phyloP scores from a whole-genome alignment of 2,113 vertebrate genomes.

The Daubentonia madagascariensis region DNA sequence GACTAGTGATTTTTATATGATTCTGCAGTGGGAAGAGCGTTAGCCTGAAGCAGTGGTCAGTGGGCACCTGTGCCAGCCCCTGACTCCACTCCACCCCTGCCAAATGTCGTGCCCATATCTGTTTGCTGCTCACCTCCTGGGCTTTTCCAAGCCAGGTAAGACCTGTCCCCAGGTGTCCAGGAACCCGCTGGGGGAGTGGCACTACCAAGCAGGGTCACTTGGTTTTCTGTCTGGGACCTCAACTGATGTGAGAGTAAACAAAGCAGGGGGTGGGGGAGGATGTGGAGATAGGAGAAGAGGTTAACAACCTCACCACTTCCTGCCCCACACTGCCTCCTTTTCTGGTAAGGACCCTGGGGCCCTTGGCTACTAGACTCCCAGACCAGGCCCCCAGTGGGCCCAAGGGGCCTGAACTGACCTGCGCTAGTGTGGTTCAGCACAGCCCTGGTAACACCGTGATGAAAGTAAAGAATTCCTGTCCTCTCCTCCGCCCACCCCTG shows the following conservation, averaged over 20 bases:
- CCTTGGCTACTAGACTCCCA: no score
- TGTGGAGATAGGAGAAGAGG: background rate
- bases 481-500: fast-evolving
- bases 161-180: background rate
- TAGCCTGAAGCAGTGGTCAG: background rate
- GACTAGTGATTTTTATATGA: background rate
- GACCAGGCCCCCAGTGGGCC: background rate
- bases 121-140: background rate
- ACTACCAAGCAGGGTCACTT: background rate
- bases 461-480: background rate
- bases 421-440: background rate
- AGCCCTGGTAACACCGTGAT: background rate
- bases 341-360: background rate
- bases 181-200: background rate
- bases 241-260: background rate
- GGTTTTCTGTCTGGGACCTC: background rate
- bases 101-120: background rate
- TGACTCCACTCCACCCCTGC: background rate
- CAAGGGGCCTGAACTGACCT: background rate
- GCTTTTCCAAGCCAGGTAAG: background rate
- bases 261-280: background rate
- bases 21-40: background rate
- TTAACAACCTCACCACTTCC: background rate
- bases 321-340: background rate
- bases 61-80: background rate